Evolutionary conservation across 2,888 invertebrate genomes (phyloP).

Genomic region (Prenolepis imparis): DNA sequence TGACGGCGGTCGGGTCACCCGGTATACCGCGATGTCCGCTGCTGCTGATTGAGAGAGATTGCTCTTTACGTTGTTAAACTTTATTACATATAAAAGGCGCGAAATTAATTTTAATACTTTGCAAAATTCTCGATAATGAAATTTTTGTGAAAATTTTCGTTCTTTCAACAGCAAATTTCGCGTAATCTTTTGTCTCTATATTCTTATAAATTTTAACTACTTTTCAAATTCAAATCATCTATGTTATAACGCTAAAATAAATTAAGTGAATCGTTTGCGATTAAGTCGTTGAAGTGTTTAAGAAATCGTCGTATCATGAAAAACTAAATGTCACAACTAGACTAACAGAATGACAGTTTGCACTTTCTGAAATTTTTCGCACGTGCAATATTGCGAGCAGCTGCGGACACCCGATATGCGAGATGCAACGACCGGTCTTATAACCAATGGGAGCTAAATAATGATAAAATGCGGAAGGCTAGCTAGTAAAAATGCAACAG

Average conservation of each 20-base stretch:
- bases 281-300: not conserved
- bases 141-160: not conserved
- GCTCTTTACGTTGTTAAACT: not conserved
- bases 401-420: constrained; percentile 63
- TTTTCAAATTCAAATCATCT: not conserved
- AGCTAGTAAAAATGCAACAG: constrained; percentile 85
- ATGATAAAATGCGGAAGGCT: constrained; percentile 85
- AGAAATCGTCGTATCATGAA: not conserved
- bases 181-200: not conserved
- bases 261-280: not conserved
- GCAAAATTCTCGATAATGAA: not conserved
- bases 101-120: not conserved
- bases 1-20: constrained; percentile 74
- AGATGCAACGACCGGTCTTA: constrained; percentile 75
- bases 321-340: not conserved
- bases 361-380: not conserved
- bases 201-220: not conserved
- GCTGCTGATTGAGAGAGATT: not conserved
- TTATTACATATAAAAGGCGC: constrained; percentile 22
- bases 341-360: not conserved
- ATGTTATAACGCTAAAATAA: not conserved
- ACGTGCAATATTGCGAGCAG: constrained; percentile 42
- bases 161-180: not conserved
- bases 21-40: constrained; percentile 63
- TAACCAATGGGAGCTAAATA: constrained; percentile 83